Percentiles rank a stretch among this genome's conserved stretches.
These are phyloP conservation scores for Drosophila kanekoi DNA, from an alignment of 2,888 invertebrate genomes.

Conservation along the genomic window DNA sequence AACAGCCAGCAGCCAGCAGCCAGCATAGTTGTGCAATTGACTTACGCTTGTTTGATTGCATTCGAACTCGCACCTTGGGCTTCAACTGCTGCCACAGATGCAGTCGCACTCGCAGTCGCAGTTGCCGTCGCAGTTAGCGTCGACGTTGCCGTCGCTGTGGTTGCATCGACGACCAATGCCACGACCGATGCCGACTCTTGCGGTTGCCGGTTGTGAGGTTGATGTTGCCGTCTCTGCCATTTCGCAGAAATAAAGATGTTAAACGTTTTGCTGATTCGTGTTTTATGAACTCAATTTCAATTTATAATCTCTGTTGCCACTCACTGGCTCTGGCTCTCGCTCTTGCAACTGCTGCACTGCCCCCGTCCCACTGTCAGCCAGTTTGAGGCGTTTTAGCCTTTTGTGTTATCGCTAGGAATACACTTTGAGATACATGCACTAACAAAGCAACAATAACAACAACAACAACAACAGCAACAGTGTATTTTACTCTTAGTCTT, in stretches of 20 bases:
- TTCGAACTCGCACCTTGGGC: conserved; percentile 77
- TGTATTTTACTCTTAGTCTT: conserved; percentile 18
- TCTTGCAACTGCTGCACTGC: conserved; percentile 8
- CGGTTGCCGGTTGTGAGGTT: conserved; percentile 47
- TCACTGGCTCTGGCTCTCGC: conserved; percentile 59
- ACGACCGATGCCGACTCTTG: conserved; percentile 58
- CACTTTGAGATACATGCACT: conserved; percentile 68
- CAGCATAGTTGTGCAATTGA: conserved; percentile 67
- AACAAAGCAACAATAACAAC: conserved; percentile 46
- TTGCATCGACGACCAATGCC: conserved; percentile 30
- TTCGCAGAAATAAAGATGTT: conserved; percentile 83
- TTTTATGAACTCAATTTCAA: conserved; percentile 84
- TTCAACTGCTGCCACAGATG: conserved; percentile 41
- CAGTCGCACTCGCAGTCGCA: conserved; percentile 30
- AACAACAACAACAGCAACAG: conserved; percentile 5
- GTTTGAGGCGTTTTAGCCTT: conserved; percentile 76
- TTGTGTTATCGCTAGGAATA: conserved; percentile 75
- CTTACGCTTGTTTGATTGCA: conserved; percentile 79
- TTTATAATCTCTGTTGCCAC: conserved; percentile 82
- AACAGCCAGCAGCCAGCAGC: conserved; percentile 48
- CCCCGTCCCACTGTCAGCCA: conserved; percentile 25
- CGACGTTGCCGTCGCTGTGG: not conserved
- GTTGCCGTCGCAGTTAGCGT: conserved; percentile 14
- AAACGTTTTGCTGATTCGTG: conserved; percentile 84
- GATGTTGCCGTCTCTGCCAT: conserved; percentile 62